Base-by-base conservation (phyloP, 2,113 vertebrate genomes). In the Pristiophorus japonicus region DNA sequence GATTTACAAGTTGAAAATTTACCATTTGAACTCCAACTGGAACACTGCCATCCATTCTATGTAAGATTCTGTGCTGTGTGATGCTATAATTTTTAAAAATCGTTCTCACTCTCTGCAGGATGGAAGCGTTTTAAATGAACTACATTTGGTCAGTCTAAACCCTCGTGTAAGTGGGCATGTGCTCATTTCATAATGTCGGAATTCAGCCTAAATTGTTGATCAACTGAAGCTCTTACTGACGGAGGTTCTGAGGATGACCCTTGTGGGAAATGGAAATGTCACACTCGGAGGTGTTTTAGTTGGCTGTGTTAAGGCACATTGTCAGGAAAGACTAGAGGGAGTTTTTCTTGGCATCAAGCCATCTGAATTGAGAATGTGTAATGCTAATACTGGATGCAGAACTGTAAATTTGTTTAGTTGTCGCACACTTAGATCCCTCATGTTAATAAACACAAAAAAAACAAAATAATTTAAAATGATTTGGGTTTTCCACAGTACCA, bases 201-300 rank as follows among this genome's bases (percentile, higher is more conserved):
- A 81, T 18, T 78, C 75, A 78, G 75, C 75, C n/a, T 4, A 78
- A 78, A 38, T 42, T 81, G 78, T 42, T 45, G 22, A 81, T 81
- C 42, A 81, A 20, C 42, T 42, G 78, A 42, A 42, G 4, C 78
- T 20, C 38, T 81, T 42, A 38, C 78, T 81, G 78, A 81, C 78
- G 38, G 78, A 81, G 42, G 78, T 42, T 4, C 59, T 59, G 10
- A 59, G 59, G 59, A 59, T 59, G 59, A 45, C 78, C 42, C 38
- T 81, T 81, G 78, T 81, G 78, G 38, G 78, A 81, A 81, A 81
- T 81, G 78, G 78, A 42, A 81, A 42, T 81, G 78, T 20, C 78
- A 81, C n/a, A 1, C 78, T 81, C 3, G 18, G 78, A 20, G 78
- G 78, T 81, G 38, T 81, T 81, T 42, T 20, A 42, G 38, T 42